Evolutionary conservation across 2,888 invertebrate species (phyloP), one percentile per base, ranked within the genome.

Genomic region (Drosophila histrio): DNA sequence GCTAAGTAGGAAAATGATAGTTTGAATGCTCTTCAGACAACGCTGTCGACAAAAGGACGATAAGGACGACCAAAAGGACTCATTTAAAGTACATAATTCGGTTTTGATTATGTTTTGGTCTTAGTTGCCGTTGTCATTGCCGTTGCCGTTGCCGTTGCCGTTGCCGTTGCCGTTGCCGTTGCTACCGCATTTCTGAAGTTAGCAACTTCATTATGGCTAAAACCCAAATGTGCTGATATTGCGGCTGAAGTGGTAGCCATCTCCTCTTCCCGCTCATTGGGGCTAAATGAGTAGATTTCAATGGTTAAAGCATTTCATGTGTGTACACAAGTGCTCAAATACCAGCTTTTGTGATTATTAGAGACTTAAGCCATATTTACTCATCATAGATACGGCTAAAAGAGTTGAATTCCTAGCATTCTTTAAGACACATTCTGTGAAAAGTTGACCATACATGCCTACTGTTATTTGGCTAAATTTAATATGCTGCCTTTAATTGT

Each of bases 51-150:
- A 68, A 58, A 62, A 71, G 43, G 61, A 64, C 64, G 77, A 73
- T 73, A 70, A 65, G 73, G 62, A 72, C 68, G 63, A 79, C 56
- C 75, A 63, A 74, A 69, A 84, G 81, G 78, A 88, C 88, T 83
- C 84, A 83, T 85, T 88, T 83, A 86, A 88, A 86, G 87, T 76
- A 88, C 87, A 88, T 85, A 85, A 85, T 88, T 85, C 80, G 84
- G 88, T 88, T 88, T 85, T 85, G 84, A 85, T 85, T 85, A 85
- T 85, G 88, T 88, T 85, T 86, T 83, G 84, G 84, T 41, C 53
- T 53, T 22, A 53, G 53, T 30, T 41, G 53, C 58, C 34, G 43
- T 30, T 32, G 50, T 39, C 54, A 15, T 63, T 59, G 59, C 66
- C 38, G n/a, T 24, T 34, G 22, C 13, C 22, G 15, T 32, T 47